phyloP scores from a whole-genome alignment of 2,797 vertebrate genomes.

The Poecilia gillii region DNA sequence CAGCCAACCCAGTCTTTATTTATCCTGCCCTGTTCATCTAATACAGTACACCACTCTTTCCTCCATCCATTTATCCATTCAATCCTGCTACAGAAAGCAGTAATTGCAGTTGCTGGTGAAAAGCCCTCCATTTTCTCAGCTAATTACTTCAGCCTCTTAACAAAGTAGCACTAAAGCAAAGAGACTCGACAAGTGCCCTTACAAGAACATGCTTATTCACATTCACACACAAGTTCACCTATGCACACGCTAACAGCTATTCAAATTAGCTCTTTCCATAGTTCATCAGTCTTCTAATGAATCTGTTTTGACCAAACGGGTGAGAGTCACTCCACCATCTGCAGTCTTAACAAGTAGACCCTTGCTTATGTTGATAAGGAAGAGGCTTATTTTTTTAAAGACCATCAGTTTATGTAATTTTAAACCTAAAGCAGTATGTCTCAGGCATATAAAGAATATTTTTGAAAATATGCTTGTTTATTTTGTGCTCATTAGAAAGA shows the following conservation, averaged over 20 bases:
- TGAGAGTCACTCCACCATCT: constrained; percentile 41
- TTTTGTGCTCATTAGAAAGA: neutral
- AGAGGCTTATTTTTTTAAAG: neutral
- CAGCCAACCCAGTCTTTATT: constrained; percentile 25
- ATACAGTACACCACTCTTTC: constrained; percentile 25
- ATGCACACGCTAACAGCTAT: constrained; percentile 79
- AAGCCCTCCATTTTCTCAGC: constrained; percentile 91
- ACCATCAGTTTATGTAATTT: neutral
- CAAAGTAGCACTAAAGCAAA: constrained; percentile 90
- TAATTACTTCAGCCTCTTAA: constrained; percentile 94
- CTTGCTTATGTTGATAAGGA: neutral
- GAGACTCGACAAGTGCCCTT: constrained; percentile 61
- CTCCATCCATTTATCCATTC: constrained; percentile 42
- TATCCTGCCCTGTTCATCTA: constrained; percentile 36
- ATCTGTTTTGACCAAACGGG: constrained; percentile 86
- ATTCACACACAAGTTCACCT: constrained; percentile 31
- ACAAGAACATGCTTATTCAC: constrained; percentile 29
- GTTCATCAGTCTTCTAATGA: constrained; percentile 92
- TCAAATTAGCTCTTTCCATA: constrained; percentile 85
- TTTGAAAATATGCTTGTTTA: neutral
- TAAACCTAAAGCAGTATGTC: neutral
- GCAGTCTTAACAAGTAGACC: constrained; percentile 4
- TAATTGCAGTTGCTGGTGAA: constrained; percentile 91
- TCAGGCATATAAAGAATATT: neutral
- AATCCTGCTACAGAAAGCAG: constrained; percentile 66